phyloP scores from a whole-genome alignment of 2,113 vertebrate genomes.

The Hippocampus comes region DNA sequence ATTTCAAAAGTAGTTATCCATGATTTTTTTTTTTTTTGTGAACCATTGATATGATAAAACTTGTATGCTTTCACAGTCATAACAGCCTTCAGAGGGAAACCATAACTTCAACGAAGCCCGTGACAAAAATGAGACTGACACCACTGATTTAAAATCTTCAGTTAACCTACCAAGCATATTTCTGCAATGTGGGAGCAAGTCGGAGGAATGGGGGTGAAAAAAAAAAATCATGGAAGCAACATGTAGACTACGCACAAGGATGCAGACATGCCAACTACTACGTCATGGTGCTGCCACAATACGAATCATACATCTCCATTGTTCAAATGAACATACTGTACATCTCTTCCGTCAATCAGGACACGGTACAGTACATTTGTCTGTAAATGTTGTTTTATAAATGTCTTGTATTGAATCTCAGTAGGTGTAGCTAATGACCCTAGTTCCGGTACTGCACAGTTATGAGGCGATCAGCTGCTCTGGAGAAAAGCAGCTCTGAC shows the following conservation, averaged over 20 bases:
- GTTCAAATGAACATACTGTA: not conserved
- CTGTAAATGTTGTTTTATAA: no score
- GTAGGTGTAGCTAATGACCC: not conserved
- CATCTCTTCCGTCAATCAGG: not conserved
- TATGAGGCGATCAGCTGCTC: conserved; percentile 46
- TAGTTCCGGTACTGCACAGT: conserved; percentile 26
- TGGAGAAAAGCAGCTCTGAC: conserved; percentile 9
- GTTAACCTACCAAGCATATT: not conserved
- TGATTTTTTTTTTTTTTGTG: no score
- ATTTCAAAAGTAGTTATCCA: no score
- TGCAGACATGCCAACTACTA: no score
- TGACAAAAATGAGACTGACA: no score
- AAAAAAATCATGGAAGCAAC: not conserved
- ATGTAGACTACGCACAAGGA: not conserved
- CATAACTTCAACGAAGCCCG: no score
- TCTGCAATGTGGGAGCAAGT: not conserved
- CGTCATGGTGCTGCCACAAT: not conserved
- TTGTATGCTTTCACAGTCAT: no score
- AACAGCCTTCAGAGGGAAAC: no score
- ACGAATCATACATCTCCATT: not conserved
- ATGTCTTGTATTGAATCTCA: no score
- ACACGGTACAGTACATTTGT: not conserved
- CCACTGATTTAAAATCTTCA: no score
- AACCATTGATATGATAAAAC: no score
- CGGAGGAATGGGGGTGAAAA: not conserved